Percentiles rank a stretch among this genome's conserved stretches.
phyloP scores from a whole-genome alignment of 2,113 vertebrate genomes.

The Muscicapa adusta region DNA sequence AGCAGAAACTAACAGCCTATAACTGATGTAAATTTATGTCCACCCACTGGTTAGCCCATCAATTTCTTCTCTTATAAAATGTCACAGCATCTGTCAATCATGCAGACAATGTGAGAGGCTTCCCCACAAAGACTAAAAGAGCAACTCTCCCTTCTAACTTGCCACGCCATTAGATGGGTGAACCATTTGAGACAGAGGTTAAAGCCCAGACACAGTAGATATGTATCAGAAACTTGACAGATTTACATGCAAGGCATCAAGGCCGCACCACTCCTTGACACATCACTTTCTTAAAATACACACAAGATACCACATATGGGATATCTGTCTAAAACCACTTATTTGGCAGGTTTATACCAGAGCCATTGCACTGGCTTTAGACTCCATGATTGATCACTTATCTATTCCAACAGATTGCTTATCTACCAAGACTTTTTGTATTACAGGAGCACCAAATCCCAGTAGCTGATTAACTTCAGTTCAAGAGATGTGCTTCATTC shows the following conservation, averaged over 20 bases:
- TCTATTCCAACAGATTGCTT: fast-evolving
- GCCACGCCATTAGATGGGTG: fast-evolving
- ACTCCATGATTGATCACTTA: background rate
- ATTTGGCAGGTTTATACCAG: background rate
- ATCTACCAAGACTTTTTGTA: background rate
- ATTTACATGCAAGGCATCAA: background rate
- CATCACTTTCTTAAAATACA: background rate
- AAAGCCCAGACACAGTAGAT: background rate
- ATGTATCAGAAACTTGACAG: background rate
- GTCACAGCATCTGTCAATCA: background rate
- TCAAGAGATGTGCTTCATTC: background rate
- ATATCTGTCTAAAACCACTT: background rate
- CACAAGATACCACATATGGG: fast-evolving
- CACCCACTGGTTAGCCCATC: background rate
- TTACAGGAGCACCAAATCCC: background rate
- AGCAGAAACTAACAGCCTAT: background rate
- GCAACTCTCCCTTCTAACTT: background rate
- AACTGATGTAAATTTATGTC: background rate
- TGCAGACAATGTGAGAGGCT: background rate
- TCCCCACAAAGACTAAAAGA: background rate
- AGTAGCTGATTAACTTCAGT: background rate
- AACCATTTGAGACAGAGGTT: background rate
- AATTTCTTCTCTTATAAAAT: background rate
- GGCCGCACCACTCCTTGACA: background rate
- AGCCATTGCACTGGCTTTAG: background rate